Conservation (phyloP, 2,888 invertebrate genomes). For the Portevinia maculata region DNA sequence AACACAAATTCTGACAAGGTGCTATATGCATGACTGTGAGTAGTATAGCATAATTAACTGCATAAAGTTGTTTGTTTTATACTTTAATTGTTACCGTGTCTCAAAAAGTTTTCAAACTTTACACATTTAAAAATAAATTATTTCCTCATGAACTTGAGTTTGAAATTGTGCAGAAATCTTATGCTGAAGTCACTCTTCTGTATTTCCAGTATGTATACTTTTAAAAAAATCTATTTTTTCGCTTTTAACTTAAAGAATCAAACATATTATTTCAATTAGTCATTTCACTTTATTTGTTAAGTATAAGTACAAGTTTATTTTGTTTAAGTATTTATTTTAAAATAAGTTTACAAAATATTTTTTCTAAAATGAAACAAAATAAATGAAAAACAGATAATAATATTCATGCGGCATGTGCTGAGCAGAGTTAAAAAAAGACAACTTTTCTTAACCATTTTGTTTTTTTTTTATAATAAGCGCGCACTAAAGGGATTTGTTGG, state of each 20-base stretch:
- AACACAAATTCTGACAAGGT: constrained; percentile 44
- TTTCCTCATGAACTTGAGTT: constrained; percentile 48
- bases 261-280: constrained; percentile 70
- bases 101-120: constrained; percentile 3
- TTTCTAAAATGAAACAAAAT: constrained; percentile 52
- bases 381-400: constrained; percentile 16
- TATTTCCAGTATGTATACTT: constrained; percentile 26
- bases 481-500: too few species aligned
- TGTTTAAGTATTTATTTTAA: constrained; percentile 64
- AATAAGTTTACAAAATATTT: constrained; percentile 29
- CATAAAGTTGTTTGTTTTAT: constrained; percentile 5
- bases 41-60: background rate
- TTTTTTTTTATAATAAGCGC: too few species aligned
- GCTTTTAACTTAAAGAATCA: constrained; percentile 49
- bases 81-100: constrained; percentile 9
- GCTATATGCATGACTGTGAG: constrained; percentile 52
- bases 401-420: constrained; percentile 24
- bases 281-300: constrained; percentile 71
- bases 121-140: background rate
- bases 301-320: constrained; percentile 61
- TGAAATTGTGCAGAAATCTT: constrained; percentile 57
- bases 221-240: constrained; percentile 23
- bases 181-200: constrained; percentile 60
- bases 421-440: constrained; percentile 20
- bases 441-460: constrained; percentile 28